Percentiles rank a stretch among this genome's conserved stretches.
phyloP scores from a whole-genome alignment of 2,113 vertebrate species.

The Megatriorchis doriae region DNA sequence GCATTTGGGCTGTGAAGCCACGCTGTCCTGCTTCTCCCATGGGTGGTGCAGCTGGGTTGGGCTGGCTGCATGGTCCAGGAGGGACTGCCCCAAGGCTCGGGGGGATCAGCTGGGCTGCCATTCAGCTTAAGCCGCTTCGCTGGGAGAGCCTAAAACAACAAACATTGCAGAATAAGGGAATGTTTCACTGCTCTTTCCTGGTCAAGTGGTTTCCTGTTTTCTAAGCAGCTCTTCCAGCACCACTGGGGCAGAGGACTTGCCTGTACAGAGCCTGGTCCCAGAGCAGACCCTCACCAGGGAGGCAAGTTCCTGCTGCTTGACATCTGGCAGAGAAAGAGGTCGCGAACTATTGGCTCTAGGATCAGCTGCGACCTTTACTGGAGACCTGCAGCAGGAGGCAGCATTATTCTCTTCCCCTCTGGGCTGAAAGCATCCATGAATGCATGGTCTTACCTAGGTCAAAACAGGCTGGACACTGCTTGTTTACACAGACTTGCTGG shows the following conservation, averaged over 20 bases:
- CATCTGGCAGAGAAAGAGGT: neutral
- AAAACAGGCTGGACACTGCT: neutral
- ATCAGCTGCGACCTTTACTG: neutral
- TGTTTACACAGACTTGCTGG: neutral
- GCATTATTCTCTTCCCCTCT: neutral
- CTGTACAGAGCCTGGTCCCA: neutral
- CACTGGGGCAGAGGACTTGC: conserved; percentile 1
- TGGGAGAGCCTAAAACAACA: conserved; percentile 42
- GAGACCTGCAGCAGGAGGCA: neutral
- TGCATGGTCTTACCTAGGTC: fast-evolving
- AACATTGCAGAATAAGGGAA: conserved; percentile 4
- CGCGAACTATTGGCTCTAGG: neutral
- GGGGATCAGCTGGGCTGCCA: neutral
- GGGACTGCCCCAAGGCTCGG: neutral
- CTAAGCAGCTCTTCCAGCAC: conserved; percentile 7
- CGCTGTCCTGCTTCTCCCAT: neutral
- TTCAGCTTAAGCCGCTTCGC: neutral
- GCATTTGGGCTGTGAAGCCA: neutral
- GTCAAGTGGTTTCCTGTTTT: conserved; percentile 43
- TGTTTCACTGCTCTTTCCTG: neutral
- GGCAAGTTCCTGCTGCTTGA: neutral
- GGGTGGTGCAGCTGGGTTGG: neutral
- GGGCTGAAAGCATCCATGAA: neutral
- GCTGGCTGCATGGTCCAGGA: neutral
- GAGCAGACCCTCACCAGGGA: neutral